phyloP scores from a whole-genome alignment of 1,140 invertebrate species.

The Odontomachus brunneus region DNA sequence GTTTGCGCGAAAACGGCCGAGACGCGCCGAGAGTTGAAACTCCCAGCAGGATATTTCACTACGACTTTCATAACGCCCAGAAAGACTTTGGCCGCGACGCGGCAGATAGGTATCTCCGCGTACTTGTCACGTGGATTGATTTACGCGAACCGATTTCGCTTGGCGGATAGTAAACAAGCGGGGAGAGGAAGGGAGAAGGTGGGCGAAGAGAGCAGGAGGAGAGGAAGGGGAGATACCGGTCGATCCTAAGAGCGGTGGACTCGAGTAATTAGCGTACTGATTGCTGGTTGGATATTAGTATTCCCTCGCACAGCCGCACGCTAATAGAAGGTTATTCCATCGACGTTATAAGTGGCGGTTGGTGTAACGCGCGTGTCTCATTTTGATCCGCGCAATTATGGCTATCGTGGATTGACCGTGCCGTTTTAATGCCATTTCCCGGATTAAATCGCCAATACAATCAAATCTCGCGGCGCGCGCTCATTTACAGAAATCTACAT shows the following conservation, averaged over 20 bases:
- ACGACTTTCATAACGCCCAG: conserved; percentile 8
- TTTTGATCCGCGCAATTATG: conserved; percentile 44
- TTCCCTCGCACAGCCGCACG: conserved; percentile 13
- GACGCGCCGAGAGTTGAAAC: background rate
- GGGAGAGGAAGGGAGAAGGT: too few relatives aligned
- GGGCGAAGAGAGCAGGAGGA: too few relatives aligned
- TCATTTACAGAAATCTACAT: conserved; percentile 27
- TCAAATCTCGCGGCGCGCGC: conserved; percentile 41
- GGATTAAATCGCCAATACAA: conserved; percentile 47
- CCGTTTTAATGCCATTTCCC: conserved; percentile 27
- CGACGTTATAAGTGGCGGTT: conserved; percentile 41
- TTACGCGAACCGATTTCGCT: conserved; percentile 13
- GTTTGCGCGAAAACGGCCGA: conserved; percentile 21
- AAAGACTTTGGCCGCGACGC: background rate
- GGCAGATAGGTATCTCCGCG: background rate
- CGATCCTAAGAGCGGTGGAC: background rate
- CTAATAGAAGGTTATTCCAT: conserved; percentile 54
- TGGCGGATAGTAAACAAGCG: conserved; percentile 2
- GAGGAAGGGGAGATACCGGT: conserved; percentile 8
- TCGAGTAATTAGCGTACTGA: conserved; percentile 41
- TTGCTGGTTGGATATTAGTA: conserved; percentile 46
- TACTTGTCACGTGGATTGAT: conserved; percentile 16
- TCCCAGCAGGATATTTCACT: background rate
- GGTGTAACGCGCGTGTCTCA: conserved; percentile 47
- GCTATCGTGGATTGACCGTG: conserved; percentile 12